Base-by-base conservation (phyloP, 2,797 vertebrate species). In the Mus spretus region DNA sequence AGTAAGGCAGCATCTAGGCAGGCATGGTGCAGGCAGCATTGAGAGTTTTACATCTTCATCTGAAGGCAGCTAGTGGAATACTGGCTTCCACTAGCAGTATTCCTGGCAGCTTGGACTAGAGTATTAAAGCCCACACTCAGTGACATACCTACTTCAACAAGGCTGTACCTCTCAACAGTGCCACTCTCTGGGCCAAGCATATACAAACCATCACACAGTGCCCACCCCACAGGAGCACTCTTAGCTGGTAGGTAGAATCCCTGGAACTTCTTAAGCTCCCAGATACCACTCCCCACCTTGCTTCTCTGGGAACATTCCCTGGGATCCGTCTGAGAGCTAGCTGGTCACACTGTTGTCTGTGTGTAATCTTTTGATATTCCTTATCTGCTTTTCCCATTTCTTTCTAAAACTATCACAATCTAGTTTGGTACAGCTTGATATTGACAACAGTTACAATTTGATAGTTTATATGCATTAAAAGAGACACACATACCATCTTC, bases 401-500 rank as follows among this genome's bases (percentile, higher is more conserved):
- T n/a, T 57, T 59, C 26, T 37, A 61, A 65, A 96, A 57, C 59
- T 59, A 75, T 79, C 53, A 55, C n/a, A 65, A 37, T 89, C 40
- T 88, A 15, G 84, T 78, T 20, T 34, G n/a, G 40, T 88, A 19
- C 19, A 67, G 7, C 87, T 90, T 92, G 91, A 81, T 59, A 92
- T 31, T 37, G 86, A 87, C 40, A 61, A 6, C 47, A 65, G 37
- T 87, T 96, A 65, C 86, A 84, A 55, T 50, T 84, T 89, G 57
- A 84, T 77, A 44, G 44, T 74, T 34, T 24, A 40, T 86, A 6
- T 59, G 11, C 40, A 72, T 67, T 92, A 82, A 92, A 77, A 80
- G 75, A 95, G 57, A 61, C 70, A 78, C n/a, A 3, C 37, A 8
- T 74, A 78, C 22, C 40, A 67, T 75, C n/a, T 88, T 90, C 12